Base-by-base conservation (phyloP, 2,888 invertebrate species). In the Leptinotarsa rubiginosa region DNA sequence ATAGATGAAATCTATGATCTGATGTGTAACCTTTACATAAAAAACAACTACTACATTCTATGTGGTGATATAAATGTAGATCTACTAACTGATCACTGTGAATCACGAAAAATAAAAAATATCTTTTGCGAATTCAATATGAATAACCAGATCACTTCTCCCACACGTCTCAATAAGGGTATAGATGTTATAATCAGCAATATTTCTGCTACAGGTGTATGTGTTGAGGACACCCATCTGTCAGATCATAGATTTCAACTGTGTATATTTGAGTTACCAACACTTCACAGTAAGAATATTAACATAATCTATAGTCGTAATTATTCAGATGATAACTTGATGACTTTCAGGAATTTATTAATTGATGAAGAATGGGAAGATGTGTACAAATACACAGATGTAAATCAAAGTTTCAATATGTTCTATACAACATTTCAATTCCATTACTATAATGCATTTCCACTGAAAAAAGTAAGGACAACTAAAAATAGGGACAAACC, bases 61-160 rank as follows among this genome's bases (percentile, higher is more conserved):
- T 70, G 70, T 64, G 70, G 70, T 62, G 70, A 70, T 62, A 22
- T 70, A 47, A 70, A 70, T 22, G 70, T 70, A 7, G 64, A 70
- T n/a, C 13, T 22, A 47, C 20, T 70, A 59, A 49, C 22, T n/a
- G 70, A 62, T 47, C 41, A 18, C 31, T 47, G 7, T 10, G 62
- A 70, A 41, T 47, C 49, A 3, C 31, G 49, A 22, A 70, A 62
- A 47, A 49, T 62, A 59, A 31, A 18, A 62, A 59, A 70, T 49
- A 70, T 70, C n/a, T 59, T 69, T 52, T 25, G 12, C 16, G 54
- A 69, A 54, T 56, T 54, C 52, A 41, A 54, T 52, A 68, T 68
- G 52, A 12, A 68, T 13, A 56, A 69, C 31, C 54, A 69, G 13
- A 31, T 49, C 41, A 56, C 52, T 47, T 25, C 13, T 25, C 52